Evolutionary conservation across 2,888 invertebrate species (phyloP), one percentile per base, ranked within the genome.

Genomic region (Dexiosoma caninum): DNA sequence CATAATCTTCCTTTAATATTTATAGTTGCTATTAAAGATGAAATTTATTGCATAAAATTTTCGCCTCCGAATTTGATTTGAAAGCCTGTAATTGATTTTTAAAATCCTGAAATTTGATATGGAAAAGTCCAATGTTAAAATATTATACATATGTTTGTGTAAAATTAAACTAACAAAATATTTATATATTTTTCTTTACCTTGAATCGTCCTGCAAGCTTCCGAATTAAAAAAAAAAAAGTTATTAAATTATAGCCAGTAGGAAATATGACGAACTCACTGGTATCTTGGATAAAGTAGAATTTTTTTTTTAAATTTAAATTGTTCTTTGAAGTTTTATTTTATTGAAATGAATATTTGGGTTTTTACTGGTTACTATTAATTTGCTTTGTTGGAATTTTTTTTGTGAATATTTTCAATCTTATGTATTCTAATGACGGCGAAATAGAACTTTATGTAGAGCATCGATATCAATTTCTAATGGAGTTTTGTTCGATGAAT

Each of bases 401-500:
- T 76, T 14, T 57, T 40, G n/a, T n/a, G 16, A n/a, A 53, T 21
- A 21, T 37, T 53, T 59, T 14, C 5, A 21, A 32, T 53, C 16
- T 69, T 30, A 57, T 71, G 51, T 69, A 62, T 69, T 69, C 78
- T 88, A 88, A 55, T 87, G 85, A 53, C 87, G 84, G 14, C 90
- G 87, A 84, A 90, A 90, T 42, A 90, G 86, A 62, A 90, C 90
- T 76, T 88, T 89, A 71, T 90, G 90, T 55, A 90, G 84, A 1
- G 90, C 90, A 85, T 90, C 90, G 77, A 90, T 90, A 83, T 90
- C 90, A 72, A 90, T 90, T 83, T 90, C 90, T 35, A 90, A 84
- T 69, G 85, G 87, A 81, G 83, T 89, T 84, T 88, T 88, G 49
- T 83, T 85, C 7, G 87, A 83, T 2, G 89, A 85, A 78, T 84